Percentiles rank a stretch among this genome's conserved stretches.
Conservation (phyloP, 2,888 invertebrate genomes). For the Lathronympha strigana region DNA sequence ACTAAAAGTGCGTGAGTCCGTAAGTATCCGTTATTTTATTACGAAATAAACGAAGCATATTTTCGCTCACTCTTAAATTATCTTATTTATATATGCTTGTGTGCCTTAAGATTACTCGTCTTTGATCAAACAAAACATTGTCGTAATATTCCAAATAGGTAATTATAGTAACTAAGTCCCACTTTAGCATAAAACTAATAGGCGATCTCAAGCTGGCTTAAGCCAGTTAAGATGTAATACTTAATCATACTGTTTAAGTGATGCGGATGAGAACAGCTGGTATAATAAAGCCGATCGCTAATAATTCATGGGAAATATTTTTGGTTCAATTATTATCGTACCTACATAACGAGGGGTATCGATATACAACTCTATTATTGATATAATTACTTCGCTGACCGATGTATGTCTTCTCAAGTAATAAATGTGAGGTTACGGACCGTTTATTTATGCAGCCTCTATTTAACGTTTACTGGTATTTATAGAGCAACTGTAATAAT, state of each 20-base stretch:
- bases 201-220: slow-evolving; percentile 5
- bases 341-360: slow-evolving; percentile 60
- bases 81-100: background rate
- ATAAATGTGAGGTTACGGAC: slow-evolving; percentile 55
- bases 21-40: too few species aligned
- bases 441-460: slow-evolving; percentile 51
- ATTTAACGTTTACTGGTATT: too few species aligned
- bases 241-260: slow-evolving; percentile 33
- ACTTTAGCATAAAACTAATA: slow-evolving; percentile 30
- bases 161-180: slow-evolving; percentile 16
- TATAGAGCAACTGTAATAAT: slow-evolving; percentile 32
- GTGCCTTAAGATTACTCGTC: background rate
- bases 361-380: slow-evolving; percentile 72
- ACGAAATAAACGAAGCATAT: too few species aligned
- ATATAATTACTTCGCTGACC: slow-evolving; percentile 66
- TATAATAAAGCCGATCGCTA: slow-evolving; percentile 52
- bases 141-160: slow-evolving; percentile 1
- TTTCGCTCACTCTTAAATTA: too few species aligned
- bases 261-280: slow-evolving; percentile 41
- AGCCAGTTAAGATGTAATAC: slow-evolving; percentile 17
- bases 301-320: slow-evolving; percentile 65
- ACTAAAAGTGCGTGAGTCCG: too few species aligned
- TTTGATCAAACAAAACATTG: slow-evolving; percentile 1
- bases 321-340: slow-evolving; percentile 61
- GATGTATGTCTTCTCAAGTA: slow-evolving; percentile 54